Conservation (phyloP, 2,113 vertebrate genomes). For the Zosterops lateralis region DNA sequence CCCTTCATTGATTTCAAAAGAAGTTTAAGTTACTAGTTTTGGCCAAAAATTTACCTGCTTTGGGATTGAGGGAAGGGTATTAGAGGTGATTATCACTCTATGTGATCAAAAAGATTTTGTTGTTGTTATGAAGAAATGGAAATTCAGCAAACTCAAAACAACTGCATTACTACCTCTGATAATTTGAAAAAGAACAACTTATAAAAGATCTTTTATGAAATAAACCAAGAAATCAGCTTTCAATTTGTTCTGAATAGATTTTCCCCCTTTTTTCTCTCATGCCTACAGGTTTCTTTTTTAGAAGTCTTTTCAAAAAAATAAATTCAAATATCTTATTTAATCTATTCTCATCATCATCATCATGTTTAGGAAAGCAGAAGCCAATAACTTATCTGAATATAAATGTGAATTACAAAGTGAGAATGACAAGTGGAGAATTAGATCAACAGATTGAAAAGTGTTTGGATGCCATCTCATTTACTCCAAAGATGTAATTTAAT, state of each 20-base stretch:
- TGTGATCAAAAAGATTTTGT: background rate
- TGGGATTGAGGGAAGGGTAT: background rate
- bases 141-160: background rate
- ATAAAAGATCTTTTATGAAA: background rate
- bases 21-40: background rate
- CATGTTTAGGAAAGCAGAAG: background rate
- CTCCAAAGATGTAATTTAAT: constrained; percentile 8
- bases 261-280: background rate
- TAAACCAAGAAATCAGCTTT: background rate
- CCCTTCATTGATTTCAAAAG: background rate
- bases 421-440: background rate
- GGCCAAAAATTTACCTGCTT: background rate
- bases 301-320: background rate
- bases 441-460: background rate
- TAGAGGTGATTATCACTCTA: background rate
- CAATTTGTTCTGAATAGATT: background rate
- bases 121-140: background rate
- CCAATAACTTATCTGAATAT: background rate
- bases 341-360: background rate
- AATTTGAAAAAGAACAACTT: background rate
- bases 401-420: background rate
- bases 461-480: background rate
- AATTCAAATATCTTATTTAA: background rate
- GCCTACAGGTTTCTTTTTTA: background rate
- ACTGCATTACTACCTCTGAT: background rate